Base-by-base conservation (phyloP, 2,888 invertebrate genomes). In the Heliconius cydno region DNA sequence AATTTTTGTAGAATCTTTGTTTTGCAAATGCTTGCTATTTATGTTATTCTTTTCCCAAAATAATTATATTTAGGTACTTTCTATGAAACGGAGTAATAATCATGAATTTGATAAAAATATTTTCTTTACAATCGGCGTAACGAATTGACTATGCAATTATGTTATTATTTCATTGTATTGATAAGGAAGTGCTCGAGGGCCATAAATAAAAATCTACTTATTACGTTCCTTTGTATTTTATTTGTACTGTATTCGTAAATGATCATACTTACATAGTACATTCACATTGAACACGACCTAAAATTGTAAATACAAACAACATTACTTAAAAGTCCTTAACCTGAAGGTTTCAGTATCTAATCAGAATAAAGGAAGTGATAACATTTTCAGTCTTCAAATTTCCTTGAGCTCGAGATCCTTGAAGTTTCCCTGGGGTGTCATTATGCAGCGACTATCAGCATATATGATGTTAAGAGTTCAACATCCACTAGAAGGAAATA, bases 81-180 rank as follows among this genome's bases (percentile, higher is more conserved):
- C 22, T 57, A 57, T 57, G 9, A 22, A 57, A 57, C 57, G 22
- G 9, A 13, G 38, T 13, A 13, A 34, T 34, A 12, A n/a, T 68
- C 13, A 38, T 25, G n/a, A 41, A 38, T 70, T 70, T 25, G 2
- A 70, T 30, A 25, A 19, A 41, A 38, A 70, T 70, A 41, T 41
- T 41, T 70, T 13, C 38, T 38, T 70, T 7, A 41, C 25, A 70
- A 70, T 70, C 25, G n/a, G 41, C 68, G n/a, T 68, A 68, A 41
- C 5, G 25, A 41, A 41, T 41, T 70, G 34, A 13, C 38, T 19
- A 38, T 67, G 38, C 38, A 38, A 57, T 57, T 57, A 57, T 57
- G 22, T 19, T 22, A 67, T 67, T 67, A 22, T 65, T 28, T 65
- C 6, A 15, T 65, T 19, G 66, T 66, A 66, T 66, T 46, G 46